Percentiles rank a stretch among this genome's conserved stretches.
phyloP scores from a whole-genome alignment of 2,113 vertebrate genomes.

The Dasyprocta punctata region DNA sequence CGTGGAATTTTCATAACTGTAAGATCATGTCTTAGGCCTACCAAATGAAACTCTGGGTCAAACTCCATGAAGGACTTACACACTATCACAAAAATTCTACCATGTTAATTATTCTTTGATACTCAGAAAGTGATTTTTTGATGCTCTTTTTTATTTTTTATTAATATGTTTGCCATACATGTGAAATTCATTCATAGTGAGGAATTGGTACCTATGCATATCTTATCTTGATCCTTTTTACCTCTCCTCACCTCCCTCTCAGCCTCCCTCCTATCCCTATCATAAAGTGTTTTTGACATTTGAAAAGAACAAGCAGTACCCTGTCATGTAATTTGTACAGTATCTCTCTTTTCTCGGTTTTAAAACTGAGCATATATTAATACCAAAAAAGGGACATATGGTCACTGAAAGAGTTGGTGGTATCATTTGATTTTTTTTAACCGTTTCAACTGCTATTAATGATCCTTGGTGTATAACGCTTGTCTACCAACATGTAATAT shows the following conservation, averaged over 20 bases:
- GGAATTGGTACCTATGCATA: not conserved
- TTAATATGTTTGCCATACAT: not conserved
- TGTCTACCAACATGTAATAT: not conserved
- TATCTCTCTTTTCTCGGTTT: not conserved
- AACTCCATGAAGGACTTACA: not conserved
- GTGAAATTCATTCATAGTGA: not conserved
- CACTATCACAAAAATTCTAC: not conserved
- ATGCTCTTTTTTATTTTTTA: not conserved
- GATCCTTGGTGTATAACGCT: not conserved
- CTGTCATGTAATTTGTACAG: conserved; percentile 10
- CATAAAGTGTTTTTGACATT: not conserved
- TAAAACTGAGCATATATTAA: not conserved
- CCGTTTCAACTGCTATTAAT: not conserved
- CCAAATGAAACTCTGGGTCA: conserved; percentile 1
- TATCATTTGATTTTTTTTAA: not conserved
- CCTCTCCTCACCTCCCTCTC: not conserved
- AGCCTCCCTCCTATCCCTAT: not conserved
- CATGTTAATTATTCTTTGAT: not conserved
- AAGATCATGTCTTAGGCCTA: not conserved
- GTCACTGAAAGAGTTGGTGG: not conserved
- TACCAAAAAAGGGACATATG: not conserved
- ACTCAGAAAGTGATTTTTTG: not conserved
- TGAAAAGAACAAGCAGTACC: conserved; percentile 21
- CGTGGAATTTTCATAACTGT: not conserved
- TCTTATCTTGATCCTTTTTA: not conserved